Conservation (phyloP, 1,140 invertebrate species). For the honey bee (Apis mellifera) region Amel_HAv3.1 CM009942.2:10804501-10805000, state of each 20-base stretch:
- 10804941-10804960: background rate
- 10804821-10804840: constrained; percentile 42
- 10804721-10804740: constrained; percentile 29
- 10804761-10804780: constrained; percentile 22
- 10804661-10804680: too few relatives aligned
- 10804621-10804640: constrained; percentile 57
- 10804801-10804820: constrained; percentile 4
- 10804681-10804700: constrained; percentile 18
- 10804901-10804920: background rate
- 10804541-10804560: constrained; percentile 20
- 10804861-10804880: background rate
- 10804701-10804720: constrained; percentile 30
- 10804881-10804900: background rate
- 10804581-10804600: constrained; percentile 32
- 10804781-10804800: constrained; percentile 36
- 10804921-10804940: background rate
- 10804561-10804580: constrained; percentile 39
- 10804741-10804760: constrained; percentile 49
- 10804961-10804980: background rate
- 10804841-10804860: constrained; percentile 1
- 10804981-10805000: too few relatives aligned
- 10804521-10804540: constrained; percentile 29
- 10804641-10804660: constrained; percentile 15
- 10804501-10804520: background rate
- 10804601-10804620: constrained; percentile 56